Conservation (phyloP, 2,797 vertebrate genomes). For the Pachyuromys duprasi region DNA sequence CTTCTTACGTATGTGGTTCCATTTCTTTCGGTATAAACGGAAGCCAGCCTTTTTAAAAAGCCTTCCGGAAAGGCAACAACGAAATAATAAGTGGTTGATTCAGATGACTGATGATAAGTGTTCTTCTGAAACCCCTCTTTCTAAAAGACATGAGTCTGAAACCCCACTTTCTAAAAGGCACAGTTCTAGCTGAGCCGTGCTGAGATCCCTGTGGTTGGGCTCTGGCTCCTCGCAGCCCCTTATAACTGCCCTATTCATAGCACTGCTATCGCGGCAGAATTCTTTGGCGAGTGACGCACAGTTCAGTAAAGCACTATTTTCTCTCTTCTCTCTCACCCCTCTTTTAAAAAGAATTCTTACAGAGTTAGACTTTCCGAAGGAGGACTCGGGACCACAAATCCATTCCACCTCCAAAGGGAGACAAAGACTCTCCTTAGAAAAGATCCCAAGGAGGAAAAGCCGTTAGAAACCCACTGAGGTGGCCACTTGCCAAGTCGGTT, state of each 20-base stretch:
- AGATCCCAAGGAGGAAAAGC: constrained; percentile 62
- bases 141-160: too few species aligned
- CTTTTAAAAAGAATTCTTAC: constrained; percentile 59
- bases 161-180: constrained; percentile 21
- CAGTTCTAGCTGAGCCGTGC: background rate
- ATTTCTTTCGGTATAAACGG: constrained; percentile 30
- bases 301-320: constrained; percentile 56
- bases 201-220: constrained; percentile 65
- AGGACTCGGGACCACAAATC: constrained; percentile 65
- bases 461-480: constrained; percentile 42
- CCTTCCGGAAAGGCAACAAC: constrained; percentile 35
- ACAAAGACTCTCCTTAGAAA: constrained; percentile 74
- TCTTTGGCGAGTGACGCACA: constrained; percentile 59
- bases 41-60: constrained; percentile 26
- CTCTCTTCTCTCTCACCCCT: background rate
- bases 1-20: constrained; percentile 11
- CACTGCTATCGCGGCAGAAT: constrained; percentile 66
- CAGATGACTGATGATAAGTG: constrained; percentile 35
- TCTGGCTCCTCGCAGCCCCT: constrained; percentile 20
- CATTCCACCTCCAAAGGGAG: constrained; percentile 55
- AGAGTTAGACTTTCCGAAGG: constrained; percentile 75
- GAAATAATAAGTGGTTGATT: constrained; percentile 40
- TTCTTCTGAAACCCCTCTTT: constrained; percentile 11
- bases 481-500: constrained; percentile 35
- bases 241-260: constrained; percentile 67